Base-by-base conservation (phyloP, 2,113 vertebrate species). In the Boulengeromyrus knoepffleri region DNA sequence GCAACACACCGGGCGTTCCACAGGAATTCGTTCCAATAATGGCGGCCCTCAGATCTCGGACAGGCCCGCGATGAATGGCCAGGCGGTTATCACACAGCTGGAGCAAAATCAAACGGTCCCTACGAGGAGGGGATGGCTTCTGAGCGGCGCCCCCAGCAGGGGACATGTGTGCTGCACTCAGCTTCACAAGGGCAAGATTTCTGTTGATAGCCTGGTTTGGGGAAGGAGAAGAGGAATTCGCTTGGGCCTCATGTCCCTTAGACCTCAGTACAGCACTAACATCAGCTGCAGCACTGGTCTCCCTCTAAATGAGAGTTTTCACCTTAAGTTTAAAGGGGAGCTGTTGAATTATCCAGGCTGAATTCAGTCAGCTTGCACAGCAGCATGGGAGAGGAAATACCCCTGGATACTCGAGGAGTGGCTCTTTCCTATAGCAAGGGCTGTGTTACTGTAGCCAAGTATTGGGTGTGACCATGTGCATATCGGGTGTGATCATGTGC, bases 21-120 rank as follows among this genome's bases (percentile, higher is more conserved):
- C 94, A 95, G 93, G 96, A 95, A 94, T 95, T 95, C 93, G 53
- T 94, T 95, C 93, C 96, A 96, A 96, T 97, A 96, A 96, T 94
- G 94, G 91, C 90, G 91, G 94, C 31, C 93, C 94, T 97, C 96
- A 96, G 96, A 96, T 97, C 95, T 96, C 92, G 80, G 93, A 95
- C 95, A 92, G 95, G 94, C 93, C 93, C 91, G 94, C 94, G 94
- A 96, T 95, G 95, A 97, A 96, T 94, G 94, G 94, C 93, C 94
- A 95, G 95, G 95, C 95, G 95, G 95, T 95, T 94, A 95, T 93
- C 90, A 92, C 95, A 95, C 95, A 96, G 95, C 95, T 92, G 53
- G 92, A 94, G 83, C 56, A 56, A 6, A 90, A 88, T 88, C n/a
- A 88, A 90, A 88, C 27, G 24, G 87, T 90, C 31, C 53, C 87